phyloP scores from a whole-genome alignment of 2,888 invertebrate species.

The Macrophya annulata region DNA sequence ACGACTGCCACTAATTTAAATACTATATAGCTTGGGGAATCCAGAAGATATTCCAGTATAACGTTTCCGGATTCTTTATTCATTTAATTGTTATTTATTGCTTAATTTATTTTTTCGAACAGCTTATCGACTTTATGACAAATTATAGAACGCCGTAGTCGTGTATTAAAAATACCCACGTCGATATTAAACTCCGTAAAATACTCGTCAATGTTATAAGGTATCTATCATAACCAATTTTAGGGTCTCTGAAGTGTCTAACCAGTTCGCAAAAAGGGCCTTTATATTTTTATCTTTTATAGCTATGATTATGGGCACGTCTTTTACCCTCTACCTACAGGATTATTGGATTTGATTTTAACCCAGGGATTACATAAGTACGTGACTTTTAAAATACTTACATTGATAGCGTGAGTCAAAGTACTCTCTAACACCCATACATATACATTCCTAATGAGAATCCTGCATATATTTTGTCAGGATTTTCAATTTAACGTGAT shows the following conservation, averaged over 20 bases:
- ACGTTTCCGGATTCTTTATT: neutral
- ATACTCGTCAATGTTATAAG: neutral
- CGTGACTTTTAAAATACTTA: conserved; percentile 50
- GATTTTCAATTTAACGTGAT: neutral
- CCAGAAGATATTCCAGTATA: neutral
- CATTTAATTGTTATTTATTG: neutral
- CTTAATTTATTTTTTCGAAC: neutral
- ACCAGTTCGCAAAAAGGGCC: conserved; percentile 8
- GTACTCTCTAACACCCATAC: neutral
- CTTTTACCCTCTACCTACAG: neutral
- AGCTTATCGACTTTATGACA: neutral
- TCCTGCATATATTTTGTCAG: neutral
- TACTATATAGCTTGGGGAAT: neutral
- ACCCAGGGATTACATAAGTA: conserved; percentile 42
- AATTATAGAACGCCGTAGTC: neutral
- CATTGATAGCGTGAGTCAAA: neutral
- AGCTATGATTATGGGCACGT: conserved; percentile 7
- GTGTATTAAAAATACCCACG: neutral
- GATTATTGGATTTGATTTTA: conserved; percentile 53
- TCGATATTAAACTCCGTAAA: neutral
- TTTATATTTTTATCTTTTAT: conserved; percentile 38
- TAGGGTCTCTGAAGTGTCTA: neutral
- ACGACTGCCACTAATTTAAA: conserved; percentile 31
- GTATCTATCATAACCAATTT: neutral
- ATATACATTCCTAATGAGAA: neutral